These are phyloP conservation scores for Corythornis cristatus DNA, from an alignment of 2,113 vertebrate genomes.

Conservation along the genomic window DNA sequence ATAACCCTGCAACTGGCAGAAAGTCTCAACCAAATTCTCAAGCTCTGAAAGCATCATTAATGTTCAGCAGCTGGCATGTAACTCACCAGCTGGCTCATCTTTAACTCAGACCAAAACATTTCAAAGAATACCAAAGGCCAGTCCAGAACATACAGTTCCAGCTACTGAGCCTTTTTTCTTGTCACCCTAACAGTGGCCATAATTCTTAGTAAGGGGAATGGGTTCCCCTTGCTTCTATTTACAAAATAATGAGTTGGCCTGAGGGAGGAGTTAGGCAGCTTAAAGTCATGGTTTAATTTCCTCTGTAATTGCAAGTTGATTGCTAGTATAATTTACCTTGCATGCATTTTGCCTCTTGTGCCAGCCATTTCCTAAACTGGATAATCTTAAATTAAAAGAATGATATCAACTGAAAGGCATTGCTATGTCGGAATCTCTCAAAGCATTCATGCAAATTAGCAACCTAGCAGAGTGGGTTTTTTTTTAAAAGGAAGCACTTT, in stretches of 20 bases:
- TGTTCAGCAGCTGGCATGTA: neutral
- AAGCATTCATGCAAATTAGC: slow-evolving; percentile 50
- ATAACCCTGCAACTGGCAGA: neutral
- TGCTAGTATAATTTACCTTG: slow-evolving; percentile 67
- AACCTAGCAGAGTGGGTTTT: neutral
- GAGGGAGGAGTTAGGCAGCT: slow-evolving; percentile 63
- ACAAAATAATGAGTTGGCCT: slow-evolving; percentile 63
- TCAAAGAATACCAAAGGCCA: neutral
- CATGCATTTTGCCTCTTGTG: slow-evolving; percentile 35
- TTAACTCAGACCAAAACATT: neutral
- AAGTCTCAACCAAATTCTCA: neutral
- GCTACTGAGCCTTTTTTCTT: neutral
- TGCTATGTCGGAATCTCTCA: neutral
- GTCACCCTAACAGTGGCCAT: neutral
- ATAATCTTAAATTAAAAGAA: slow-evolving; percentile 75
- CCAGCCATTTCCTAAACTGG: slow-evolving; percentile 62
- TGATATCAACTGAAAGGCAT: slow-evolving; percentile 34
- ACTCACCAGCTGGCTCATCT: neutral
- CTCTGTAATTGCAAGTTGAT: slow-evolving; percentile 76
- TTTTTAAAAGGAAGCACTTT: neutral
- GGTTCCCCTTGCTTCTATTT: slow-evolving; percentile 29
- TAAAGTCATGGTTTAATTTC: slow-evolving; percentile 74
- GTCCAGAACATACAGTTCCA: neutral
- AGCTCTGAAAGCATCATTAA: neutral
- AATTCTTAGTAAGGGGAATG: slow-evolving; percentile 57